Conservation (phyloP, 2,797 vertebrate species). For the Phyllotis vaccarum region DNA sequence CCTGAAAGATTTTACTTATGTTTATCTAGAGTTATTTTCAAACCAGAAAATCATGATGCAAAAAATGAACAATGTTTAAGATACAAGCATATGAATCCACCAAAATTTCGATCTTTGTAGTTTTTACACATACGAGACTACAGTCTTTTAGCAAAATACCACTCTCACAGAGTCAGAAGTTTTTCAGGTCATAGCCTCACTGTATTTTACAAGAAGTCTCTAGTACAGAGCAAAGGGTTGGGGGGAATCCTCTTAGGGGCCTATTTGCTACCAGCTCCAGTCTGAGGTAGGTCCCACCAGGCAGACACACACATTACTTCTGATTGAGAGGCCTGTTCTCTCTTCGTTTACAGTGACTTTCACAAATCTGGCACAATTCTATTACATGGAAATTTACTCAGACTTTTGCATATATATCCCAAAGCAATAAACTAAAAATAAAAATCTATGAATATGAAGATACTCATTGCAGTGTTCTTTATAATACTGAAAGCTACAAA, state of each 20-base stretch:
- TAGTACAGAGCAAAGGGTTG: not conserved
- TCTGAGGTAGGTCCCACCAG: not conserved
- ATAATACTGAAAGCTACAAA: slow-evolving; percentile 41
- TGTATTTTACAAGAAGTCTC: not conserved
- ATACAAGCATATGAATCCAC: not conserved
- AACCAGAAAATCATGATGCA: not conserved
- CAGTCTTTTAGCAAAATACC: not conserved
- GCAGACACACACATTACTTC: not conserved
- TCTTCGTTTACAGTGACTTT: not conserved
- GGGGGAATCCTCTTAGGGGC: too few relatives aligned
- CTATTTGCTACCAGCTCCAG: not conserved
- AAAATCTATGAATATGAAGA: slow-evolving; percentile 56
- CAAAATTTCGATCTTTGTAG: not conserved
- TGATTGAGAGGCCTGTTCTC: not conserved
- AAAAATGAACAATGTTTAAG: not conserved
- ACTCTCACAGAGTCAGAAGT: not conserved
- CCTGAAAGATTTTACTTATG: not conserved
- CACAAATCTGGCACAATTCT: not conserved
- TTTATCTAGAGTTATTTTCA: slow-evolving; percentile 41
- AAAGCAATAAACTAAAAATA: slow-evolving; percentile 62
- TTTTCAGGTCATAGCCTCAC: not conserved
- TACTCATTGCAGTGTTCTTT: slow-evolving; percentile 47
- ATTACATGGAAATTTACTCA: slow-evolving; percentile 24
- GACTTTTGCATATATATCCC: not conserved
- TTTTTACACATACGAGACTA: not conserved